Percentiles rank a stretch among this genome's conserved stretches.
These are phyloP conservation scores for Melikaiella ostensackeni DNA, from an alignment of 2,888 invertebrate species.

Conservation along the genomic window DNA sequence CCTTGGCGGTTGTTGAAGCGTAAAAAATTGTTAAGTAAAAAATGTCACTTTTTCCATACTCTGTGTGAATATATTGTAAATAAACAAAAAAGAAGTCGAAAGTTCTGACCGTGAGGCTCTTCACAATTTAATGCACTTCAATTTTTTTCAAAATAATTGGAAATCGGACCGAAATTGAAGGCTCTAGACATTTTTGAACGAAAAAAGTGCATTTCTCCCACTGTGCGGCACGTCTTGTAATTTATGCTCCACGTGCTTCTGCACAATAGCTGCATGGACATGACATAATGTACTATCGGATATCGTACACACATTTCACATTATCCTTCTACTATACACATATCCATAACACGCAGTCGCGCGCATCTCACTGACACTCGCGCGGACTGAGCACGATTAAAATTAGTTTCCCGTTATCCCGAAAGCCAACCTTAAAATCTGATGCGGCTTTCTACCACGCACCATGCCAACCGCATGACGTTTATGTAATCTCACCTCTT, in stretches of 20 bases:
- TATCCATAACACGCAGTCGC: slow-evolving; percentile 31
- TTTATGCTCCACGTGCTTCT: slow-evolving; percentile 5
- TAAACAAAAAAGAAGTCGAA: no score
- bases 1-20: no score
- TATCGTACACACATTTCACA: slow-evolving; percentile 15
- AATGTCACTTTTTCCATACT: no score
- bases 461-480: not conserved
- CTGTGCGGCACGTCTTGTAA: no score
- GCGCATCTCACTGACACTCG: slow-evolving; percentile 5
- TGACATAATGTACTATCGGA: slow-evolving; percentile 24
- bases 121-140: no score
- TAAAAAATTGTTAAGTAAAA: no score
- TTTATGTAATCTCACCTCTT: slow-evolving; percentile 37
- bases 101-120: no score
- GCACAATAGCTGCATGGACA: not conserved
- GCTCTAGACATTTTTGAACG: no score
- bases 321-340: not conserved
- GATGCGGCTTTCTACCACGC: not conserved
- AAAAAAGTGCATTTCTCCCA: no score
- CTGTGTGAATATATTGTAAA: no score
- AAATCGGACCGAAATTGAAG: no score
- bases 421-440: slow-evolving; percentile 30
- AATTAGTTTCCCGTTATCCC: slow-evolving; percentile 35
- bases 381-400: slow-evolving; percentile 16
- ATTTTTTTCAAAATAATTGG: no score